Evolutionary conservation across 2,797 vertebrate genomes (phyloP).

Genomic region (Aldrovandia affinis): DNA sequence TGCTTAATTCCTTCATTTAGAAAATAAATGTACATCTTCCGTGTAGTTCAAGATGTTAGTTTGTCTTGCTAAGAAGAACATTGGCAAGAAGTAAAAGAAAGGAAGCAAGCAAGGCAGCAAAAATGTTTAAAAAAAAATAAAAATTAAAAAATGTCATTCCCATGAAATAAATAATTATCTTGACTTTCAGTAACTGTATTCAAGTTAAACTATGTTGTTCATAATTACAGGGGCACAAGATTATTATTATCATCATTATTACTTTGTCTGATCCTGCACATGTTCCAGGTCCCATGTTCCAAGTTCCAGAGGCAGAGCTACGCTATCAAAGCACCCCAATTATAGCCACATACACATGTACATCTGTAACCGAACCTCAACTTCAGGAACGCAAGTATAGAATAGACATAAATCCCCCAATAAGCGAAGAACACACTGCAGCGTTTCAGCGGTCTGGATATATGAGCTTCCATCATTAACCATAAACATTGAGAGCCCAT

Average conservation of each 20-base stretch:
- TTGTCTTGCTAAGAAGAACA: background rate
- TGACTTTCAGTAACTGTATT: background rate
- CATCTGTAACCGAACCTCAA: background rate
- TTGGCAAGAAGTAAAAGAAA: background rate
- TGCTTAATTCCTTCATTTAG: background rate
- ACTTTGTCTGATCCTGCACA: no score
- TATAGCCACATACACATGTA: constrained; percentile 3
- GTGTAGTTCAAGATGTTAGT: background rate
- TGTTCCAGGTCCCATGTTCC: no score
- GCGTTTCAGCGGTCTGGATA: background rate
- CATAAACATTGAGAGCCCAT: background rate
- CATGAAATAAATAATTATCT: background rate
- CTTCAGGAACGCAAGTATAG: background rate
- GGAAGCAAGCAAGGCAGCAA: background rate
- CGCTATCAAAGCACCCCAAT: background rate
- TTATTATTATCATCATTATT: background rate
- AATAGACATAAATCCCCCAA: background rate
- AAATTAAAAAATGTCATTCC: background rate
- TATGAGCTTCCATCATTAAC: background rate
- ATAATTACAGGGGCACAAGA: background rate
- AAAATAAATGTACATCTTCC: background rate
- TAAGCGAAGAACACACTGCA: background rate
- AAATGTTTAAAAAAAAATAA: no score
- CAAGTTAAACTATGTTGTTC: background rate
- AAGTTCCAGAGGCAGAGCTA: background rate